Evolutionary conservation across 2,888 invertebrate species (phyloP).

Genomic region (Axea sp.): DNA sequence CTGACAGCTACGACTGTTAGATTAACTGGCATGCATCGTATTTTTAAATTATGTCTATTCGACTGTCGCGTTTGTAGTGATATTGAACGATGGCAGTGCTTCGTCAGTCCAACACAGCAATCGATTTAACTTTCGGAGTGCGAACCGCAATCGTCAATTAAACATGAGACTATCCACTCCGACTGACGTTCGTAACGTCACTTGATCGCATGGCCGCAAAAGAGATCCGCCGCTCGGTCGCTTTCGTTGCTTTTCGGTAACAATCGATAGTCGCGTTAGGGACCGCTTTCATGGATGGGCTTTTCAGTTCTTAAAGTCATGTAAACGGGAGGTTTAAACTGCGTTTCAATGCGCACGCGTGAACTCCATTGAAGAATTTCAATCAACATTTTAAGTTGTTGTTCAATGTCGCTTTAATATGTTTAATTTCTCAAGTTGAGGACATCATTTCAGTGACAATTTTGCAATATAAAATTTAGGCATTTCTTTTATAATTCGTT

Average conservation of each 20-base stretch:
- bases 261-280: conserved; percentile 38
- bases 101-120: not conserved
- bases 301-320: no score
- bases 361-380: no score
- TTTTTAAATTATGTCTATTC: not conserved
- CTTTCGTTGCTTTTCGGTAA: conserved; percentile 30
- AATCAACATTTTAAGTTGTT: no score
- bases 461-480: no score
- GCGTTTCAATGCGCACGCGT: no score
- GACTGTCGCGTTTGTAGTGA: not conserved
- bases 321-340: no score
- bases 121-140: conserved; percentile 2
- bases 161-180: conserved; percentile 35
- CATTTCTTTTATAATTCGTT: no score
- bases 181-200: conserved; percentile 54
- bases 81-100: not conserved
- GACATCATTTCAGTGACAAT: no score
- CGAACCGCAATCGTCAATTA: conserved; percentile 1
- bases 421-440: no score
- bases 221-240: conserved; percentile 27
- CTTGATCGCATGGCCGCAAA: conserved; percentile 39
- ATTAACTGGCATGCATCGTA: conserved; percentile 28
- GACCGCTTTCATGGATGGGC: not conserved
- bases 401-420: no score
- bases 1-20: not conserved